Conservation (phyloP, 1,140 invertebrate species). For the Lordiphosa clarofinis region DNA sequence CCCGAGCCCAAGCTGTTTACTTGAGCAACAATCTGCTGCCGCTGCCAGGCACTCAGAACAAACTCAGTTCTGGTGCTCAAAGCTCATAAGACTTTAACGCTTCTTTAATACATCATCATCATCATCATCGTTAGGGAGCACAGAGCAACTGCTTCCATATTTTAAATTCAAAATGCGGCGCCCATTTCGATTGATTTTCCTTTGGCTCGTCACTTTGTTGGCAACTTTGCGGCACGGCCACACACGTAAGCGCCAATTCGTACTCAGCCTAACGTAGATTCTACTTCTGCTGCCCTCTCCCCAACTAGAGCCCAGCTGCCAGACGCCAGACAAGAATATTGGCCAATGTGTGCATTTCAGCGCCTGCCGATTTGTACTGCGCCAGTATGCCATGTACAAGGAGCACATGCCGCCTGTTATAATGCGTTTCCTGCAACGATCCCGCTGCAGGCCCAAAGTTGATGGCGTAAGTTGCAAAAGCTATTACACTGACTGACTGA, state of each 20-base stretch:
- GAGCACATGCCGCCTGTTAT: conserved; percentile 63
- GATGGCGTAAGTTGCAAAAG: conserved; percentile 56
- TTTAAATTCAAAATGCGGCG: conserved; percentile 64
- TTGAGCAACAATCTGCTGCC: conserved; percentile 73
- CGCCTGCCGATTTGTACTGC: conserved; percentile 57
- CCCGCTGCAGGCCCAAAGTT: conserved; percentile 61
- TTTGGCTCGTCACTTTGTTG: conserved; percentile 50
- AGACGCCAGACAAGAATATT: conserved; percentile 59
- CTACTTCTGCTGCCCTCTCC: background rate
- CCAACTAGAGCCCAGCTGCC: conserved; percentile 49
- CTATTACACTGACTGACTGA: conserved; percentile 20
- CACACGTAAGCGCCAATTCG: conserved; percentile 56
- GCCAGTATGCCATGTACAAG: conserved; percentile 67
- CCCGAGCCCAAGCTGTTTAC: conserved; percentile 68
- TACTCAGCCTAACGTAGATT: conserved; percentile 17
- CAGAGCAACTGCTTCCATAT: conserved; percentile 34
- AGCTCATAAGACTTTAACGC: conserved; percentile 68
- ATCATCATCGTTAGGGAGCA: conserved; percentile 7
- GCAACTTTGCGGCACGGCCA: conserved; percentile 59
- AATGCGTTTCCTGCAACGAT: conserved; percentile 67
- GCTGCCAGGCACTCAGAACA: conserved; percentile 20
- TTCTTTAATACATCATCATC: conserved; percentile 66
- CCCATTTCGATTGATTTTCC: conserved; percentile 67
- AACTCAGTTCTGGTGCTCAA: conserved; percentile 30
- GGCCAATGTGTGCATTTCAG: conserved; percentile 67